Conservation (phyloP, 2,888 invertebrate species). For the Malachius bipustulatus region DNA sequence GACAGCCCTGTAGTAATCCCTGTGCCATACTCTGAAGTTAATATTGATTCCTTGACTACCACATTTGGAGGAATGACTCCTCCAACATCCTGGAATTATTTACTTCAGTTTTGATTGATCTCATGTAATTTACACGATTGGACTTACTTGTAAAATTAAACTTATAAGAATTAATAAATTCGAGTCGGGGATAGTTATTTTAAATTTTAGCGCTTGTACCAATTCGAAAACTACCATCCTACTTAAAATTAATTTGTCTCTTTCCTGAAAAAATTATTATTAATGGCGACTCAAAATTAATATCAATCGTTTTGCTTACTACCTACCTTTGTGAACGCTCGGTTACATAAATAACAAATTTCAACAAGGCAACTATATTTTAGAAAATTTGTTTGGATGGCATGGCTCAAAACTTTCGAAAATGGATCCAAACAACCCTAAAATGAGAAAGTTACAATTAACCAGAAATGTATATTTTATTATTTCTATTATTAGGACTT, state of each 20-base stretch:
- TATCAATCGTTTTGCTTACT: constrained; percentile 6
- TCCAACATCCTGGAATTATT: constrained; percentile 66
- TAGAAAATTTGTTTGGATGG: constrained; percentile 79
- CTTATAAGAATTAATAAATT: constrained; percentile 87
- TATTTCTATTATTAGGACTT: too few relatives aligned
- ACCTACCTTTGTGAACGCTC: constrained; percentile 67
- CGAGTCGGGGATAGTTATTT: constrained; percentile 85
- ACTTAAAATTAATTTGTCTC: constrained; percentile 87
- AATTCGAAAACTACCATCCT: constrained; percentile 88
- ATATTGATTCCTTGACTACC: constrained; percentile 44
- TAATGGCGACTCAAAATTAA: constrained; percentile 4
- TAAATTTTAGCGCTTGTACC: constrained; percentile 91
- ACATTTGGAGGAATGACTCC: constrained; percentile 72
- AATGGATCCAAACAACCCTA: constrained; percentile 87
- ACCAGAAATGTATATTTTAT: too few relatives aligned
- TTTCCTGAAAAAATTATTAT: constrained; percentile 46
- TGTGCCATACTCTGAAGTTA: constrained; percentile 36
- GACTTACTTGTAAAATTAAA: constrained; percentile 63
- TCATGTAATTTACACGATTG: background rate
- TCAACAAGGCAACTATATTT: constrained; percentile 72
- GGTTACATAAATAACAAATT: constrained; percentile 78
- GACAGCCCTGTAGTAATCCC: constrained; percentile 74
- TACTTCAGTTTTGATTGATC: too few relatives aligned
- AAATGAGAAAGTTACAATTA: constrained; percentile 24
- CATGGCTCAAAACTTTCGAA: constrained; percentile 84